These are phyloP conservation scores for Odontamblyopus rebecca DNA, from an alignment of 2,797 vertebrate genomes.

Conservation along the genomic window DNA sequence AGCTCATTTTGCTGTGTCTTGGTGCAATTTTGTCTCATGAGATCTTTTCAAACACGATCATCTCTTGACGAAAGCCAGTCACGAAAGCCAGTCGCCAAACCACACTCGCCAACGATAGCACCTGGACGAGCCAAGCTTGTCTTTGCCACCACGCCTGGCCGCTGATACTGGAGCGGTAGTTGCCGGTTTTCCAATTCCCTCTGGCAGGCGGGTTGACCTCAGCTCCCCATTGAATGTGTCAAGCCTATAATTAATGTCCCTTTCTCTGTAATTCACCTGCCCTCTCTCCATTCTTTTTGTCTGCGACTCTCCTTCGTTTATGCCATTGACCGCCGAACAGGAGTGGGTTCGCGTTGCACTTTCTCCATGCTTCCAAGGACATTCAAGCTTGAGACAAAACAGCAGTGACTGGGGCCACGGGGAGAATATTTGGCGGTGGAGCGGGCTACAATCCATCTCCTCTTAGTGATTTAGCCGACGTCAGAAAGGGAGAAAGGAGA, in stretches of 20 bases:
- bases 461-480: conserved; percentile 57
- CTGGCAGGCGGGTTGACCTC: conserved; percentile 55
- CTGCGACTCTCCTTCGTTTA: conserved; percentile 28
- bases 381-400: conserved; percentile 49
- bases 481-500: conserved; percentile 29
- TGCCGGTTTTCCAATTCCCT: conserved; percentile 57
- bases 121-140: conserved; percentile 22
- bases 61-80: conserved; percentile 1
- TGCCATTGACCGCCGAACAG: conserved; percentile 44
- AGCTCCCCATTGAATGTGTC: conserved; percentile 62
- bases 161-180: conserved; percentile 44
- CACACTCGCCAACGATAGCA: conserved; percentile 1
- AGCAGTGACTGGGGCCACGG: conserved; percentile 35
- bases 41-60: not conserved
- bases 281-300: conserved; percentile 40
- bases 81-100: conserved; percentile 1
- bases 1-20: too few species aligned
- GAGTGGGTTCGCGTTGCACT: conserved; percentile 25
- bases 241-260: conserved; percentile 67
- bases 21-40: too few species aligned
- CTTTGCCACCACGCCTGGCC: conserved; percentile 39
- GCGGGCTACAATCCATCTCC: conserved; percentile 56
- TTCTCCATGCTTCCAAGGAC: conserved; percentile 53
- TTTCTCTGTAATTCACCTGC: conserved; percentile 48
- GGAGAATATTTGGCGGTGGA: conserved; percentile 41